Evolutionary conservation across 2,113 vertebrate genomes (phyloP), one percentile per base, ranked within the genome.

Genomic region (Drymodes brunneopygia): DNA sequence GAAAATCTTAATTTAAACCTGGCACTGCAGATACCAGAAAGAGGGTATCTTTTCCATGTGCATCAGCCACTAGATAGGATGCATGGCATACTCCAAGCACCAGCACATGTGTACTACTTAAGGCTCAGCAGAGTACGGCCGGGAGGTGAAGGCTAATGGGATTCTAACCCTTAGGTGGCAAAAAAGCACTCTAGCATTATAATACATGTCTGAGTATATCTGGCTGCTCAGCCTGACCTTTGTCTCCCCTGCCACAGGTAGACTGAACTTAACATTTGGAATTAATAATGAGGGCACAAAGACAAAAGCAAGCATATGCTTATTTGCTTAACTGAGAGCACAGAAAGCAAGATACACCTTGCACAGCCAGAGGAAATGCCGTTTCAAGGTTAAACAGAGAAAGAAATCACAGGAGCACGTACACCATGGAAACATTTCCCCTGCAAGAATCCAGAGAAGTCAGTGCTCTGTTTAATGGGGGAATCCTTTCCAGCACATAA

Each of bases 41-140:
- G 31, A 65, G 70, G 23, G 22, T 27, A 62, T 8, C 42, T 61
- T n/a, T 70, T 44, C 90, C 75, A 36, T 28, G 50, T 2, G 4
- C 27, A 77, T 29, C 90, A 95, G 87, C 74, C 81, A 78, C 92
- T 90, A 95, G 87, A 81, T 84, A 81, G 81, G 80, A 94, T 6
- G 47, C 47, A 74, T 0, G 17, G 44, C 72, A 53, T 65, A 33
- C 13, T 69, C 36, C 10, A 54, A 73, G 47, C 31, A 31, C 44
- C 50, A 77, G 85, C 66, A 75, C 3, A 1, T 9, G 64, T 0
- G 21, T 7, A 12, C 24, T 0, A 5, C 78, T 74, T 18, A 65
- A 53, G 1, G 2, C 71, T n/a, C 51, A 70, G 69, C 38, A 20
- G 60, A 56, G 23, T 9, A 27, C 1, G 21, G 35, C 81, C 31